phyloP scores from a whole-genome alignment of 2,113 vertebrate species.

The Sterna hirundo region DNA sequence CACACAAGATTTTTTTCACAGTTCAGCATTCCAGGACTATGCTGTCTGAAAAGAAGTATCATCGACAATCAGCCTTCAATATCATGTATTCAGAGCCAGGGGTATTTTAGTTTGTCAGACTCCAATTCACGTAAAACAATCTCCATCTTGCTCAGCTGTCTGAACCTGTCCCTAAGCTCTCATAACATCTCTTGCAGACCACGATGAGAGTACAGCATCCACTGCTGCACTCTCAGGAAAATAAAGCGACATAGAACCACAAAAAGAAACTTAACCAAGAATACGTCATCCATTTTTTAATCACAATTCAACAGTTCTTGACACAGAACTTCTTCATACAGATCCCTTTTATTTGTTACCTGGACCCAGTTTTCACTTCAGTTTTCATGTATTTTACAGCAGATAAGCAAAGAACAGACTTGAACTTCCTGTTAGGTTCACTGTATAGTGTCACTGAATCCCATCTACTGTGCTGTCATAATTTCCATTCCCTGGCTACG shows the following conservation, averaged over 20 bases:
- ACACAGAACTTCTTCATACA: neutral
- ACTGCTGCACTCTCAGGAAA: neutral
- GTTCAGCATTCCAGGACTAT: neutral
- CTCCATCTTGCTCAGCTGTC: neutral
- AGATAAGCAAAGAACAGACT: neutral
- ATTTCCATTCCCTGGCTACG: neutral
- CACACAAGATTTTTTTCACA: neutral
- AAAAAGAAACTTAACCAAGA: neutral
- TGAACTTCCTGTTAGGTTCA: neutral
- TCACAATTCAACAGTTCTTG: neutral
- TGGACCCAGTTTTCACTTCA: neutral
- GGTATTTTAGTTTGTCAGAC: neutral
- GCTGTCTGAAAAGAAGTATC: neutral
- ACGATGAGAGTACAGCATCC: neutral
- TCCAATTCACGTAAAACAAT: neutral
- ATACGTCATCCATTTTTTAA: accelerated
- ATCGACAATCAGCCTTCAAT: neutral
- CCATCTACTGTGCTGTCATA: neutral
- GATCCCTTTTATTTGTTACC: neutral
- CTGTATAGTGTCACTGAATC: neutral
- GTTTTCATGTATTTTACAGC: neutral
- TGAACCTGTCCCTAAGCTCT: neutral
- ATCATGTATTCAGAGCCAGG: neutral
- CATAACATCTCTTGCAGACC: neutral
- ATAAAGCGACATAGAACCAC: neutral